Base-by-base conservation (phyloP, 2,888 invertebrate genomes). In the Nemapogon koenigi region DNA sequence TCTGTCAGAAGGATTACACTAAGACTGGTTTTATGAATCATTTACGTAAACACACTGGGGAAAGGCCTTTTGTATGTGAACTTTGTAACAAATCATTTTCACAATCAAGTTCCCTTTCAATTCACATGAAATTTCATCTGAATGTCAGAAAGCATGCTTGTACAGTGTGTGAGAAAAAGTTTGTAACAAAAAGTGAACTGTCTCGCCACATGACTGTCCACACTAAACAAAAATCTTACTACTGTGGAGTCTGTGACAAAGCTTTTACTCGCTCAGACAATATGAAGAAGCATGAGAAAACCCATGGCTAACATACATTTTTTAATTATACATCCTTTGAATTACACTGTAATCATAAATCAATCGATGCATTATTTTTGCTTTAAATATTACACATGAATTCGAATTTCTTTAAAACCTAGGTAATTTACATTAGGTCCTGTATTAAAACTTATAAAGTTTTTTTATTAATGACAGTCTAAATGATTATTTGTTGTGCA, bases 281-380 rank as follows among this genome's bases (percentile, higher is more conserved):
- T 46, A 80, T 80, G 80, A 80, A 80, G 52, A 80, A 80, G 55
- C 80, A 80, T 66, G 80, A 80, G 52, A 80, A 80, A 59, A 80
- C 80, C 49, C 80, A 80, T 62, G 79, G 79, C 47, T 79, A 60
- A 61, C 47, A 43, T 15, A 6, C 6, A n/a, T 30, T 15, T 6
- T 13, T 8, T 29, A 28, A 7, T 3, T 28, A 15, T 3, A 17
- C 7, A 16, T 31, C 13, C 33, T 19, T 33, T 33, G 33, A 33
- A 33, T 33, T 33, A 19, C 33, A 33, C 16, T 19, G 19, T 33
- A 16, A 33, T 19, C 13, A n/a, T 31, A 8, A 14, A 31, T 16
- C 4, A 13, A 13, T 29, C 13, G 3, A 29, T 29, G 13, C 13
- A 4, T 11, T 14, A 29, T 13, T 29, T 14, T 14, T 14, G 8